Conservation (phyloP, 2,888 invertebrate species). For the Rotaria sp. region DNA sequence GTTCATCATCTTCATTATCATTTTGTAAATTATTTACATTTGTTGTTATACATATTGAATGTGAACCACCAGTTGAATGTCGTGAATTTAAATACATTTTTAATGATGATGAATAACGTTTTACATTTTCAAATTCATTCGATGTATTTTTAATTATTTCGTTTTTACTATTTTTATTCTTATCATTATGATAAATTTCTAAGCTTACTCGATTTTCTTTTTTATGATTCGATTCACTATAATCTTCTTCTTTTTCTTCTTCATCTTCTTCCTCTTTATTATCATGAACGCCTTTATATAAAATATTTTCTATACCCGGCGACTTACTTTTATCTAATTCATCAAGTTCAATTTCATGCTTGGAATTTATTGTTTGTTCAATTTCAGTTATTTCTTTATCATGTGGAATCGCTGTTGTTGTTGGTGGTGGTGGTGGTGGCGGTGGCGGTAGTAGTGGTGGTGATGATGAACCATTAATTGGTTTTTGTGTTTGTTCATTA, state of each 20-base stretch:
- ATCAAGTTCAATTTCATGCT: background rate
- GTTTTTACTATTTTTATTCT: background rate
- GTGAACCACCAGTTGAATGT: background rate
- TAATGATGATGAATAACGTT: slow-evolving; percentile 19
- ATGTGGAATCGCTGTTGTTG: background rate
- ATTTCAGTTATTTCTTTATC: background rate
- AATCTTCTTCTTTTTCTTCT: background rate
- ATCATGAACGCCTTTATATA: background rate
- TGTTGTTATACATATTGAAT: background rate
- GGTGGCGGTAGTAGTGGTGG: background rate
- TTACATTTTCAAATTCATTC: background rate
- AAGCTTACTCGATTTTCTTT: background rate
- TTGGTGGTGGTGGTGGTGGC: background rate
- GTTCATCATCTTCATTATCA: background rate
- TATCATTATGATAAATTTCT: slow-evolving; percentile 28
- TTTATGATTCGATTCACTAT: slow-evolving; percentile 31
- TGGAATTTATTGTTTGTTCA: background rate
- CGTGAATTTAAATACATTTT: slow-evolving; percentile 1
- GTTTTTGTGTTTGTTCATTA: background rate
- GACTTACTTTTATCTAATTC: slow-evolving; percentile 18
- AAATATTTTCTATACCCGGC: background rate
- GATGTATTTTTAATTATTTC: background rate
- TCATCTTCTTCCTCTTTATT: background rate
- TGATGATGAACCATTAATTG: background rate
- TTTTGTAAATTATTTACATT: background rate